Percentiles rank a stretch among this genome's conserved stretches.
Conservation (phyloP, 1,140 invertebrate species). For the Linepithema humile region DNA sequence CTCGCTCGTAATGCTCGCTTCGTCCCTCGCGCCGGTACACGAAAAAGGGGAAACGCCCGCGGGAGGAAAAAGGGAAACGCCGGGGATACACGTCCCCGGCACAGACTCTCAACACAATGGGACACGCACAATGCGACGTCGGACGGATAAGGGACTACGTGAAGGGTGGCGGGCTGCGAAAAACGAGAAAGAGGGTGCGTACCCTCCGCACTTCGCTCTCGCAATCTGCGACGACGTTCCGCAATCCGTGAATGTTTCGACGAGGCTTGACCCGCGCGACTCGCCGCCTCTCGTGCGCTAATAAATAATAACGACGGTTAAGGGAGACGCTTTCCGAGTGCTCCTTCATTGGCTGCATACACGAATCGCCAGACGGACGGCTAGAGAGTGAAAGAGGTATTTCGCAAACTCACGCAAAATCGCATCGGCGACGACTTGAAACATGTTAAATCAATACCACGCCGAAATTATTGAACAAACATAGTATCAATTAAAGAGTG, state of each 20-base stretch:
- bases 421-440: background rate
- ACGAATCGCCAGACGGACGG: background rate
- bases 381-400: background rate
- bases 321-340: slow-evolving; percentile 41
- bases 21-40: background rate
- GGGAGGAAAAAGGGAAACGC: slow-evolving; percentile 18
- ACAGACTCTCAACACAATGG: slow-evolving; percentile 58
- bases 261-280: slow-evolving; percentile 64
- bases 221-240: slow-evolving; percentile 43
- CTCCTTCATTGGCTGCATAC: slow-evolving; percentile 1
- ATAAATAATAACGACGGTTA: slow-evolving; percentile 64
- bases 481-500: background rate
- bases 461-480: slow-evolving; percentile 24
- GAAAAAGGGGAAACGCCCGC: background rate
- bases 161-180: slow-evolving; percentile 10
- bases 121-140: slow-evolving; percentile 61
- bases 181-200: slow-evolving; percentile 26
- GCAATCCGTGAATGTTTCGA: slow-evolving; percentile 63
- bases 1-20: background rate
- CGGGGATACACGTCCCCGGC: slow-evolving; percentile 28
- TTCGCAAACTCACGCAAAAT: background rate
- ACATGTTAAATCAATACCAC: slow-evolving; percentile 11
- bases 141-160: slow-evolving; percentile 16
- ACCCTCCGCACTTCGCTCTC: slow-evolving; percentile 30
- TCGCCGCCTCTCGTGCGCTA: slow-evolving; percentile 25